Conservation (phyloP, 2,113 vertebrate species). For the Aptenodytes forsteri region DNA sequence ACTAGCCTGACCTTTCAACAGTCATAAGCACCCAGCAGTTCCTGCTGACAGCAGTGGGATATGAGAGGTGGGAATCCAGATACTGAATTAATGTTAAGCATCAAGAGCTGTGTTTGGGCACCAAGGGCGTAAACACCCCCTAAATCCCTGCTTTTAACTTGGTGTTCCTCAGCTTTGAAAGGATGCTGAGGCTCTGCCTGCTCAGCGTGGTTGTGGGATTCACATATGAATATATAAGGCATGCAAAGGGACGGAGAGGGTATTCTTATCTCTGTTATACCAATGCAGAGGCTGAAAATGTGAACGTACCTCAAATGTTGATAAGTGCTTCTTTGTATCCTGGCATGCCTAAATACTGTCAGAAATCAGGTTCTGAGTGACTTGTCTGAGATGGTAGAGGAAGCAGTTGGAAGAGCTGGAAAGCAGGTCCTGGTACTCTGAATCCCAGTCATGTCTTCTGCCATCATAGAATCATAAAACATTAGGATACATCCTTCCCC, state of each 20-base stretch:
- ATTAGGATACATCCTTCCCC: neutral
- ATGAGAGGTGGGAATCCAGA: neutral
- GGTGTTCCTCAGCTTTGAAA: neutral
- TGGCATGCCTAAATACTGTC: neutral
- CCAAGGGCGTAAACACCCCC: neutral
- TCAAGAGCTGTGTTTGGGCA: neutral
- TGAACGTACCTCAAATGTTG: neutral
- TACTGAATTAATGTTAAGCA: neutral
- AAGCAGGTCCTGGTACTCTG: neutral
- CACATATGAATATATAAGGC: accelerated
- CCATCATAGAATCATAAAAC: neutral
- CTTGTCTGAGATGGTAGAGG: neutral
- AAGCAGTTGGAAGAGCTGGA: neutral
- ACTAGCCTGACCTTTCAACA: neutral
- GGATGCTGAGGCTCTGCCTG: neutral
- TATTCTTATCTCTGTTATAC: neutral
- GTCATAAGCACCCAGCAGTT: neutral
- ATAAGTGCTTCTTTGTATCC: neutral
- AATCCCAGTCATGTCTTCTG: neutral
- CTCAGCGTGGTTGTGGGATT: neutral
- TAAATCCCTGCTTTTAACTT: neutral
- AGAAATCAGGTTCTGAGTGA: neutral
- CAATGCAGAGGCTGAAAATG: accelerated
- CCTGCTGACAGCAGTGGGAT: neutral
- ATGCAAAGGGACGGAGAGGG: neutral